Evolutionary conservation across 2,113 vertebrate species (phyloP), one percentile per base, ranked within the genome.

Genomic region (Colistium nudipinnis): DNA sequence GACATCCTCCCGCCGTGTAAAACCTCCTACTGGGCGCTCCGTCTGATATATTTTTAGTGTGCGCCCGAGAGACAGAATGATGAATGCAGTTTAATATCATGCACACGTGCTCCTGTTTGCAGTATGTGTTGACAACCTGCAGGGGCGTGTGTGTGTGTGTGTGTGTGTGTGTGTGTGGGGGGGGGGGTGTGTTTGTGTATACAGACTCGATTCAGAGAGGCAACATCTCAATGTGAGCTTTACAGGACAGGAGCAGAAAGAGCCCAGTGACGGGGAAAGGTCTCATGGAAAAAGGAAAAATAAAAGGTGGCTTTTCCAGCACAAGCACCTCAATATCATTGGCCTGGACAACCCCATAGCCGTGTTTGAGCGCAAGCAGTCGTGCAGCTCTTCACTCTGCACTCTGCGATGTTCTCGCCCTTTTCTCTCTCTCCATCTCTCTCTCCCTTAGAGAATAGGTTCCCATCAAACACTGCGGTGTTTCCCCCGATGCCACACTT

Each of bases 391-490:
- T 47, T 39, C 30, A n/a, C 51, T 64, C 65, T 30, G n/a, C 30
- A n/a, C 27, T 56, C 47, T 48, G 33, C 13, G n/a, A n/a, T 49
- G 33, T 48, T 22, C 59, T 60, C 33, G 20, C 30, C 39, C 12
- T 24, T 14, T 24, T 43, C 41, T 10, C 47, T 24, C 25, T n/a
- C 33, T 43, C 17, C 39, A 13, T 27, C 47, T 31, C 52, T 53
- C 20, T 44, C 12, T 70, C 45, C 81, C 52, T 66, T 44, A 38
- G 88, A 87, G 83, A 89, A 84, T 60, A 78, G 55, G 64, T 74
- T 80, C 55, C 84, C 83, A 86, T 85, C 70, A 81, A 87, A 84
- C 71, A 69, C 65, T 63, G 72, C 70, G 75, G 64, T 75, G 53
- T 76, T 67, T 57, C 9, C 62, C 33, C 51, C 47, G 59, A 65